Evolutionary conservation across 23 tunicate genomes (phyloP).

Genomic region (Ciona savignyi): DNA sequence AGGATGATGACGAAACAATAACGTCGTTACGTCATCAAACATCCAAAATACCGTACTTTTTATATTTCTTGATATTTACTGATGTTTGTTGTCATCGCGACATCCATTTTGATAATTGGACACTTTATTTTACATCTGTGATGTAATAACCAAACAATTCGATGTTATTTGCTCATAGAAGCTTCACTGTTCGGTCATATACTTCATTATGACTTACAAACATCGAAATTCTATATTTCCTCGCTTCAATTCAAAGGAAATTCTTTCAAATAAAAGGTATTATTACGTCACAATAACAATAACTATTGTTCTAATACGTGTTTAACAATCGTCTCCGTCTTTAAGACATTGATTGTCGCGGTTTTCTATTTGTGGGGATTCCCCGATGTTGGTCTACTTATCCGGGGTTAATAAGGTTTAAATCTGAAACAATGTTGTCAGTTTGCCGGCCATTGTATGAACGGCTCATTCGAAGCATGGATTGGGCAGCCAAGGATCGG

Average conservation of each 20-base stretch:
- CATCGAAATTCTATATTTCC: neutral
- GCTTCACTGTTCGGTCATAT: neutral
- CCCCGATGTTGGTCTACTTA: too few species aligned
- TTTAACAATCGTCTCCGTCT: neutral
- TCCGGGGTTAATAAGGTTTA: too few species aligned
- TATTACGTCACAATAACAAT: neutral
- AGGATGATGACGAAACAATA: constrained; percentile 32
- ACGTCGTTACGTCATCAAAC: neutral
- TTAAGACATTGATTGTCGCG: neutral
- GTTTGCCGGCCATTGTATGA: too few species aligned
- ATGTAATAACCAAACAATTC: neutral
- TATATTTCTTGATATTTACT: too few species aligned
- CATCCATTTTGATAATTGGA: neutral
- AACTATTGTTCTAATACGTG: neutral
- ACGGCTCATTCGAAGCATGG: too few species aligned
- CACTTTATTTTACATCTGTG: neutral
- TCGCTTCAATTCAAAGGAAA: neutral
- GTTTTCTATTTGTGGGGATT: neutral
- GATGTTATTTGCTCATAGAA: neutral
- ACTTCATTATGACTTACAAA: neutral
- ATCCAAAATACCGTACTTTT: neutral
- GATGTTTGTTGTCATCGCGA: neutral
- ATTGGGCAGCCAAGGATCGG: too few species aligned
- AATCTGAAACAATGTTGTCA: too few species aligned
- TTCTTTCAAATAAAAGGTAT: neutral